Percentiles rank a stretch among this genome's conserved stretches.
Evolutionary conservation across 2,797 vertebrate genomes (phyloP).

Genomic region (Syngnathus acus): DNA sequence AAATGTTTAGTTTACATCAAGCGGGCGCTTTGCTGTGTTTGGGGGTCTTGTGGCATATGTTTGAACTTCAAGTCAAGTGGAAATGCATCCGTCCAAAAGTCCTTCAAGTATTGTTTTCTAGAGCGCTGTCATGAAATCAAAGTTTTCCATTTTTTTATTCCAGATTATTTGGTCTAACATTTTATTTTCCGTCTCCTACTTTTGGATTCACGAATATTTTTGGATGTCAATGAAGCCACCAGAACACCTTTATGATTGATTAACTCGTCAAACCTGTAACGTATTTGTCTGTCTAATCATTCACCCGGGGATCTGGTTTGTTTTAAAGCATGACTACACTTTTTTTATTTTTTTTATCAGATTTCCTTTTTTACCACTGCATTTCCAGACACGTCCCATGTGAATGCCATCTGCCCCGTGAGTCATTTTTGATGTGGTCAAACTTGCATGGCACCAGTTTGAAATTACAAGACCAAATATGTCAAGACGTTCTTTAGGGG

Average conservation of each 20-base stretch:
- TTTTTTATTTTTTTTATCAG: not conserved
- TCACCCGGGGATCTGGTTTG: not conserved
- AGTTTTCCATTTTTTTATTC: too few relatives aligned
- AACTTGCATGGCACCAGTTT: slow-evolving; percentile 14
- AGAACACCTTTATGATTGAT: not conserved
- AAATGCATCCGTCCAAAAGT: slow-evolving; percentile 7
- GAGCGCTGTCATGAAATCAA: not conserved
- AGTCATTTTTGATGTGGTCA: slow-evolving; percentile 12
- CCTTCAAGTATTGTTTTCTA: not conserved
- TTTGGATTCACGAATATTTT: too few relatives aligned
- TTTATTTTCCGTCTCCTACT: not conserved
- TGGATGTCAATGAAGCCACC: not conserved
- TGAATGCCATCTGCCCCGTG: slow-evolving; percentile 16
- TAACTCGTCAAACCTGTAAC: not conserved
- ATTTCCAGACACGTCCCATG: slow-evolving; percentile 10
- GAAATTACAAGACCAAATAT: slow-evolving; percentile 20
- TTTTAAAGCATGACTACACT: not conserved
- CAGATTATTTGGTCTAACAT: not conserved
- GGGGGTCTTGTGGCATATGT: slow-evolving; percentile 19
- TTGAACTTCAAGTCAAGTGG: slow-evolving; percentile 17
- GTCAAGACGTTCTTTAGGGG: slow-evolving; percentile 23
- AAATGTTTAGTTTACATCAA: slow-evolving; percentile 60
- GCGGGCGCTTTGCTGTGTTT: slow-evolving; percentile 46
- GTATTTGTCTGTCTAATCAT: not conserved
- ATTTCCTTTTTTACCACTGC: not conserved